Base-by-base conservation (phyloP, 2,797 vertebrate species). In the Pelodytes ibericus region DNA sequence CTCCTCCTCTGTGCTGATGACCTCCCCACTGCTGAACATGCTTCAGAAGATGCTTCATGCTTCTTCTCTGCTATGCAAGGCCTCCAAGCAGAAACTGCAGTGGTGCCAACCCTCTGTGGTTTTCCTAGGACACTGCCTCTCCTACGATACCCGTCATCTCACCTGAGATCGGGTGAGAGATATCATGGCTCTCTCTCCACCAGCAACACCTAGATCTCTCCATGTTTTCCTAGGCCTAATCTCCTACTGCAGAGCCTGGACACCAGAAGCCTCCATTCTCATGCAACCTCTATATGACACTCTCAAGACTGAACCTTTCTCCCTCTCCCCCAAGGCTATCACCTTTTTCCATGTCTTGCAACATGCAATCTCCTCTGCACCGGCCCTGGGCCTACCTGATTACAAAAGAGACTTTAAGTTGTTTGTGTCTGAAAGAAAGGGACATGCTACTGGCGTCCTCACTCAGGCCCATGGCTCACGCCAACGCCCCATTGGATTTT, bases 281-380 rank as follows among this genome's bases (percentile, higher is more conserved):
- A 61, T 61, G 59, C 59, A 61, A 31, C 59, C 59, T 3, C 29
- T 61, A 2, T 61, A 61, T 22, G 59, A 61, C 0, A 6, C 22
- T 2, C 5, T 61, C 3, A 61, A 33, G 13, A 11, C 59, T 1
- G 7, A 31, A 2, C 59, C 30, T 22, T 61, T 20, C 18, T 8
- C 3, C 3, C 22, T 61, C 2, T n/a, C 59, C 1, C 3, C 5
- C 2, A 18, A 61, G 22, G 59, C 27, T 2, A 10, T 27, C 2
- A 15, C 9, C 31, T 22, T 13, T 15, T 63, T 63, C 11, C 4
- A 2, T 10, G 1, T 24, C 0, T 31, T 63, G 0, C 27, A 63
- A 10, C 1, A 2, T 20, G n/a, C 25, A 0, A 5, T 63, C 0
- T 36, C 60, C 1, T 2, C 31, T 0, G 60, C 60, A 3, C 60